Percentiles rank a stretch among this genome's conserved stretches.
Conservation (phyloP, 2,113 vertebrate species). For the Takifugu flavidus region DNA sequence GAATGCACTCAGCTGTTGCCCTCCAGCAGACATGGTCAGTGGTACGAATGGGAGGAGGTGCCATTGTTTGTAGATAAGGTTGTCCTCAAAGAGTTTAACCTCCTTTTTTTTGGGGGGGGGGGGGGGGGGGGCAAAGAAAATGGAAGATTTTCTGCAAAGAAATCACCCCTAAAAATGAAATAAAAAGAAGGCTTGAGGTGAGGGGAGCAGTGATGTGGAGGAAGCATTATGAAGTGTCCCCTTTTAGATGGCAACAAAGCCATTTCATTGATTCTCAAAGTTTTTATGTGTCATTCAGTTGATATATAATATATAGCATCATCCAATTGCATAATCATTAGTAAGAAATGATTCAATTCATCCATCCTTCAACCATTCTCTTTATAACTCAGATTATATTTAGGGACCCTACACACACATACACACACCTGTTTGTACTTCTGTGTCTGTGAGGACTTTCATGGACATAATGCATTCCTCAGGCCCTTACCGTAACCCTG, state of each 20-base stretch:
- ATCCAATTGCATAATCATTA: no score
- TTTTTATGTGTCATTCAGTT: no score
- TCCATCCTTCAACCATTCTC: no score
- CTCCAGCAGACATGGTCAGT: slow-evolving; percentile 60
- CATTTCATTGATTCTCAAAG: no score
- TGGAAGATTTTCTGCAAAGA: slow-evolving; percentile 36
- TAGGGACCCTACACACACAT: no score
- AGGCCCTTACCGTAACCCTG: no score
- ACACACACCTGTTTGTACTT: no score
- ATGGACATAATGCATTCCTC: no score
- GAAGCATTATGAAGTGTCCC: slow-evolving; percentile 54
- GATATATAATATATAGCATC: no score
- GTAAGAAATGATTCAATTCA: no score
- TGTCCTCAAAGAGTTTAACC: slow-evolving; percentile 53
- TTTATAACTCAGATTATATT: no score
- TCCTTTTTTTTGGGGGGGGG: slow-evolving; percentile 21
- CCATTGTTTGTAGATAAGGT: slow-evolving; percentile 66
- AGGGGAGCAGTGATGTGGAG: slow-evolving; percentile 56
- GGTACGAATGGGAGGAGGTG: slow-evolving; percentile 66
- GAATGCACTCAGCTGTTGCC: slow-evolving; percentile 70
- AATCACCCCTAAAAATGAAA: slow-evolving; percentile 50
- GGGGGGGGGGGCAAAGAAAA: slow-evolving; percentile 18
- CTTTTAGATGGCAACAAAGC: slow-evolving; percentile 58
- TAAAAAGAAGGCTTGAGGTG: slow-evolving; percentile 52
- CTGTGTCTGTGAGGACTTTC: no score